Evolutionary conservation across 2,113 vertebrate species (phyloP), one percentile per base, ranked within the genome.

Genomic region (Heliornis fulica): DNA sequence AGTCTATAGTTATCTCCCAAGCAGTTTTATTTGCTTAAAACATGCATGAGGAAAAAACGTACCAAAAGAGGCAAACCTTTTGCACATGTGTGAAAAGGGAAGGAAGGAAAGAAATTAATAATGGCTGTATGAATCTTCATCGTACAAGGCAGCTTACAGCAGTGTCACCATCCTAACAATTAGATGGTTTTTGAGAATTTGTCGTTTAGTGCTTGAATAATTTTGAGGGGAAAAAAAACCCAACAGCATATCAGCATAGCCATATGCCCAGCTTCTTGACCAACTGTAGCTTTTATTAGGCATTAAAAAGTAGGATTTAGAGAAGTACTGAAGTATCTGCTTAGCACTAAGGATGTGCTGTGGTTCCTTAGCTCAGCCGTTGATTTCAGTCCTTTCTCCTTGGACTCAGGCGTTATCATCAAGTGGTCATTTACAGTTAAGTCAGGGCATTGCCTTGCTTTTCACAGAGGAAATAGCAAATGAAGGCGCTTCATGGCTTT

Each of bases 211-310:
- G 32, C 31, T 81, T 51, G 20, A 74, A 18, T 34, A 59, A 40
- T 69, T 80, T 56, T 54, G 23, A 54, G 56, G 6, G 6, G 8
- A 5, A 11, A 40, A 15, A 51, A 40, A 50, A 19, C 21, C 25
- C 2, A 2, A 22, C 31, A 56, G 19, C 2, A 5, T 21, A 0
- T 60, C 15, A 36, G 7, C 6, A 3, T 69, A 69, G 13, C 22
- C 46, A 1, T 64, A 34, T 36, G 57, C 36, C 45, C 31, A 34
- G 29, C 14, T 83, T 10, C 25, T 48, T 94, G 61, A 28, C 61
- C 31, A 77, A 31, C 13, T 12, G 5, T 15, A 41, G 14, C 57
- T 86, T 83, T 83, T 63, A 38, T 83, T 71, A 59, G 68, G 38
- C 56, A 34, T 57, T 32, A 29, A 50, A 81, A 75, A 65, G 36